Base-by-base conservation (phyloP, 2,888 invertebrate genomes). In the Drosophila mettleri region DNA sequence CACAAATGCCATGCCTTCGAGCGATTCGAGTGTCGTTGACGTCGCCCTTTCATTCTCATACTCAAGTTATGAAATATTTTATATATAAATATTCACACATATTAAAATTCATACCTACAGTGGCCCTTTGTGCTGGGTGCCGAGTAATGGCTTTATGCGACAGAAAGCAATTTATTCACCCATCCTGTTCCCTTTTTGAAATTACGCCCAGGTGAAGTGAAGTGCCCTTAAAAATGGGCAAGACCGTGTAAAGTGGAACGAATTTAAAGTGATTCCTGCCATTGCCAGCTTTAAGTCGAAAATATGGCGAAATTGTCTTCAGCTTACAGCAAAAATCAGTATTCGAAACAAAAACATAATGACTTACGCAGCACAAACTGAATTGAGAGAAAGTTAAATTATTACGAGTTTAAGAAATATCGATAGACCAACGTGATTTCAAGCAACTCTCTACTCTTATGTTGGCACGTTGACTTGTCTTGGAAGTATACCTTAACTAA, bases 141-240 rank as follows among this genome's bases (percentile, higher is more conserved):
- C 78, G 64, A 59, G 62, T 80, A 86, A 86, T 84, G 79, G 80
- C 68, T 73, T 88, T 76, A 78, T 88, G 80, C 84, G 81, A 64
- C 78, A 80, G 76, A 86, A 86, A 76, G 80, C 84, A 85, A 85
- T 85, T 85, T 85, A 85, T 88, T 83, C 72, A 66, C 69, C 67
- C 86, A 85, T 83, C 88, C 86, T 74, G 69, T 83, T 88, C 80
- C 80, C 82, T 71, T 69, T 65, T 80, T 63, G 54, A 66, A 80
- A 70, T 72, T 64, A 69, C 72, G 52, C 53, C 51, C 65, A 58
- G 68, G 38, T 58, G 57, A 57, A 68, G 31, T 53, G 55, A 53
- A 62, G 62, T 53, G 52, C 57, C 54, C 46, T 39, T 59, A 24
- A 72, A 54, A 66, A 54, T 52, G 55, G 51, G 36, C 22, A 41